Percentiles rank a stretch among this genome's conserved stretches.
Conservation (phyloP, 2,113 vertebrate species). For the Herpailurus yagouaroundi region DNA sequence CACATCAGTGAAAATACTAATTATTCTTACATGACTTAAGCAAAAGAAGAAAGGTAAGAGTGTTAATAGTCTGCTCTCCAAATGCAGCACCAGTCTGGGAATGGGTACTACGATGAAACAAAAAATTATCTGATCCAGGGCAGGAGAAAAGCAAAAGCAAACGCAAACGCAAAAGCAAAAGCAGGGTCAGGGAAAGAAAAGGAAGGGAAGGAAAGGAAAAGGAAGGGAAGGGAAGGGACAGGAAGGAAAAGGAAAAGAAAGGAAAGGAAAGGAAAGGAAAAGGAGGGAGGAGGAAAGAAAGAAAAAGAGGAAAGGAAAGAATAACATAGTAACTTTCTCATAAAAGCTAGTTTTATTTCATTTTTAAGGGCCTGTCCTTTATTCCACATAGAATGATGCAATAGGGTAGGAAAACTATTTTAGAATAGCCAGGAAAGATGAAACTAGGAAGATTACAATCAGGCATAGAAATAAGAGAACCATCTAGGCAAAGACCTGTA, state of each 20-base stretch:
- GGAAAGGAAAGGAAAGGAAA: neutral
- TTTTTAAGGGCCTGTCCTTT: neutral
- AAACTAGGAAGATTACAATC: neutral
- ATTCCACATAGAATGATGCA: neutral
- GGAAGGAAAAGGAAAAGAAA: no score
- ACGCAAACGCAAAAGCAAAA: no score
- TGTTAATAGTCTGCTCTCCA: neutral
- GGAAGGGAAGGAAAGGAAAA: no score
- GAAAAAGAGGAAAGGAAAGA: neutral
- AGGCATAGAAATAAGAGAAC: neutral
- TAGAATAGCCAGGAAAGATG: neutral
- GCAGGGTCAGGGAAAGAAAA: no score
- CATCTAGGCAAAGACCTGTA: neutral
- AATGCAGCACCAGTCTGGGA: neutral
- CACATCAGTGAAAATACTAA: neutral
- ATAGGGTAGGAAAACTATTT: neutral
- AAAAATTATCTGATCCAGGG: constrained; percentile 25
- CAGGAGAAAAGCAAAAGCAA: neutral
- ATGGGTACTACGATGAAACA: neutral
- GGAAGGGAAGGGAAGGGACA: no score
- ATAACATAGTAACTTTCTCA: neutral
- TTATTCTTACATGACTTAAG: neutral
- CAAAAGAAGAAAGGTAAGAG: neutral
- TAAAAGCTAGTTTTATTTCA: neutral
- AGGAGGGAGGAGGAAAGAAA: neutral